Evolutionary conservation across 2,113 vertebrate species (phyloP).

Genomic region (Alosa alosa): DNA sequence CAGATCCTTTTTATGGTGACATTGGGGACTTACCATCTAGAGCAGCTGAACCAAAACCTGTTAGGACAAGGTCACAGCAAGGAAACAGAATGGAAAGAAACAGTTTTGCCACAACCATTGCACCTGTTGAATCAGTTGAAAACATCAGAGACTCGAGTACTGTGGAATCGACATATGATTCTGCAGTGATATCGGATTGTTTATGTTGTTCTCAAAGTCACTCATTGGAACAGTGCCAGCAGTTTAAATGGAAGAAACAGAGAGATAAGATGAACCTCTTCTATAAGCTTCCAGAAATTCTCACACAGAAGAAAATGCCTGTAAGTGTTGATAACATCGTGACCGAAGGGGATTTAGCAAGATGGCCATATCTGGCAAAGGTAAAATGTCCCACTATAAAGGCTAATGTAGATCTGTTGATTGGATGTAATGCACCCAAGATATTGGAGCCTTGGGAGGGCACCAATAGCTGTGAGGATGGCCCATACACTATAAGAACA

Average conservation of each 20-base stretch:
- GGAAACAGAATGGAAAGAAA: no score
- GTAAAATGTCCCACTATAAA: not conserved
- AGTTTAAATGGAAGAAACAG: not conserved
- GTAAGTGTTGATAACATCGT: not conserved
- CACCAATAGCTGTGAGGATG: not conserved
- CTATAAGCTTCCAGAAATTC: no score
- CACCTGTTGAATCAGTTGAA: not conserved
- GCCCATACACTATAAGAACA: not conserved
- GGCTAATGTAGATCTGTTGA: not conserved
- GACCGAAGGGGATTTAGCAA: not conserved
- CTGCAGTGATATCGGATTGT: not conserved
- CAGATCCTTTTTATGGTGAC: not conserved
- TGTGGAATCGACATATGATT: not conserved
- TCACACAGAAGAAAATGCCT: slow-evolving; percentile 1
- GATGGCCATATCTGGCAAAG: not conserved
- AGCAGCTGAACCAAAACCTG: not conserved
- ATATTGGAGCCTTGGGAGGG: not conserved
- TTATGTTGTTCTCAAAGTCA: not conserved
- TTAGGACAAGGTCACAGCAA: not conserved
- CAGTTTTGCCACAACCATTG: not conserved
- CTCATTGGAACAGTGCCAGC: not conserved
- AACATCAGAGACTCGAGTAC: not conserved
- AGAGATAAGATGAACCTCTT: not conserved
- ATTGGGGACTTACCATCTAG: not conserved
- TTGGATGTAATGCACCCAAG: not conserved